These are phyloP conservation scores for Agrochola litura DNA, from an alignment of 2,888 invertebrate species.

Conservation along the genomic window DNA sequence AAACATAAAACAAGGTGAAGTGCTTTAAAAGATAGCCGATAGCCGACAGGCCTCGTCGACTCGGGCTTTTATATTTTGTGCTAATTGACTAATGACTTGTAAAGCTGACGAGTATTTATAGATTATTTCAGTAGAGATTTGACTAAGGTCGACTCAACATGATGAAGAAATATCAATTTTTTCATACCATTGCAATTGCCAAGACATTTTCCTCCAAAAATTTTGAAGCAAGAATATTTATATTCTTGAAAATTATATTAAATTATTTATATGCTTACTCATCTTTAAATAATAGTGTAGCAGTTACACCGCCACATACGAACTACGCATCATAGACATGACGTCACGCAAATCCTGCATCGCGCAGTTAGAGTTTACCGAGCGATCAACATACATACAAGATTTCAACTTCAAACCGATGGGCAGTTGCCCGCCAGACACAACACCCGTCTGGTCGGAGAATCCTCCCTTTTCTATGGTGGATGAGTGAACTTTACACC, in stretches of 20 bases:
- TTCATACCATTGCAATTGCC: too few species aligned
- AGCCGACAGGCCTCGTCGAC: neutral
- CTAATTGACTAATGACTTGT: conserved; percentile 25
- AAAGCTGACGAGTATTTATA: conserved; percentile 18
- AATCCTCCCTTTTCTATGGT: too few species aligned
- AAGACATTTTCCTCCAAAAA: neutral
- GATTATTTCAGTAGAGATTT: neutral
- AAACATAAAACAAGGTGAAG: neutral
- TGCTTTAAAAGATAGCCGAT: neutral
- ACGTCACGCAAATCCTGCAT: too few species aligned
- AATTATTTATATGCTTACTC: neutral
- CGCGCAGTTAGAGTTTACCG: too few species aligned
- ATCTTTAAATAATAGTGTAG: neutral
- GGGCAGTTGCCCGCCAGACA: too few species aligned
- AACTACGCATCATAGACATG: too few species aligned
- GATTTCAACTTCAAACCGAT: too few species aligned
- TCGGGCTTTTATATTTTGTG: neutral
- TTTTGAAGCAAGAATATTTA: neutral
- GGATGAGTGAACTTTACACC: too few species aligned
- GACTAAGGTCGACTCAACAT: neutral
- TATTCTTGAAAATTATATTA: neutral
- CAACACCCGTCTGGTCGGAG: too few species aligned
- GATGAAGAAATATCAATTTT: neutral
- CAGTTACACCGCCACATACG: too few species aligned
- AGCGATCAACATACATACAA: too few species aligned